These are phyloP conservation scores for Brevimyrus niger DNA, from an alignment of 2,113 vertebrate genomes.

Conservation along the genomic window DNA sequence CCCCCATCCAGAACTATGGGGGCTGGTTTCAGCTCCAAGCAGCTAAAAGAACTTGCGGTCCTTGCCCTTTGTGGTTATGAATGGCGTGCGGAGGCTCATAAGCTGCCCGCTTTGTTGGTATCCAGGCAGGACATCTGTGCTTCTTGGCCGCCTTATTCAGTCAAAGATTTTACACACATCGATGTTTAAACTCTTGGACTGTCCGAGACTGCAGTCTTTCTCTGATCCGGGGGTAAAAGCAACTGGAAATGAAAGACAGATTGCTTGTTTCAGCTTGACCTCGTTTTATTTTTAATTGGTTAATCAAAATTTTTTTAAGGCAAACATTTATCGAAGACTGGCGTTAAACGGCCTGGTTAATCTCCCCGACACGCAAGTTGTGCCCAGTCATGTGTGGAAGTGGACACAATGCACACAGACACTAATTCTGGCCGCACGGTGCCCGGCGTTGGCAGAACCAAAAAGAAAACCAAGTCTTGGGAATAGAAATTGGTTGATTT, in stretches of 20 bases:
- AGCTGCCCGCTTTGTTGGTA: neutral
- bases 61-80: slow-evolving; percentile 4
- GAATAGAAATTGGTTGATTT: neutral
- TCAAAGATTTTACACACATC: neutral
- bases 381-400: neutral
- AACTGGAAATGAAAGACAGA: neutral
- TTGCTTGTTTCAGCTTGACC: neutral
- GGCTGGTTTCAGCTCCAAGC: neutral
- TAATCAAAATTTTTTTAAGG: neutral
- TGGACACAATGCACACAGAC: neutral
- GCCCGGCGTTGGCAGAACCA: neutral
- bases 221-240: neutral
- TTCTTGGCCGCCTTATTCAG: neutral
- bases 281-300: neutral
- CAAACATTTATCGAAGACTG: neutral
- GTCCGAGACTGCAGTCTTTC: neutral
- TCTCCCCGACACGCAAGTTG: neutral
- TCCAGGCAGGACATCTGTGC: slow-evolving; percentile 6
- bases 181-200: neutral
- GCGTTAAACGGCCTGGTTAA: neutral
- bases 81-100: neutral
- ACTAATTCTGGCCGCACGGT: neutral
- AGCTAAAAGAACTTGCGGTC: neutral
- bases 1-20: neutral
- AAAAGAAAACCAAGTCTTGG: neutral